Evolutionary conservation across 2,797 vertebrate species (phyloP), one percentile per base, ranked within the genome.

Genomic region (Hippocampus kuda): DNA sequence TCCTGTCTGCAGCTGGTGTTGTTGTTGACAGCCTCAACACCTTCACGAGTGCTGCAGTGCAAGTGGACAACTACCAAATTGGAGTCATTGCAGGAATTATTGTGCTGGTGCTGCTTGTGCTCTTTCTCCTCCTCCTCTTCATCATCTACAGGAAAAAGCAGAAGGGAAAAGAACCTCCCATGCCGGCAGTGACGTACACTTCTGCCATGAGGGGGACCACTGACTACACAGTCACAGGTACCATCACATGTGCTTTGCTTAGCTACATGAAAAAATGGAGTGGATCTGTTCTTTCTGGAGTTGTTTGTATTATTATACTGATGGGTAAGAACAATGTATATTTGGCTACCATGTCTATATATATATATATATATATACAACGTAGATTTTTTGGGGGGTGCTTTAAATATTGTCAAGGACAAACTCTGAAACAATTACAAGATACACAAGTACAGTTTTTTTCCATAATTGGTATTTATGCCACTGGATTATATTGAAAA

Each of bases 61-160:
- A 94, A 1, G 90, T 93, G 15, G 93, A 97, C 74, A 93, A 94
- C 48, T 95, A 98, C 83, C 95, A 97, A 90, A 95, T 97, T 4
- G 94, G 95, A 24, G 94, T 92, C 72, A 94, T 98, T 3, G 88
- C 92, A 0, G 97, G 96, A 71, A 95, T 99, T 85, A 89, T 95
- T 34, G 82, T 97, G 77, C 91, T 99, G 65, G 91, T 98, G 44
- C 85, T 98, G 15, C 89, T 97, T 67, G 91, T 97, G 67, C 90
- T 99, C 74, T 93, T 95, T 79, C 90, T 98, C 67, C 87, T 98
- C 66, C 91, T 93, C 1, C 86, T 99, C 71, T 95, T 99, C 87
- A 82, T 98, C 78, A 88, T 98, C 85, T 97, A 96, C 79, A 90
- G 92, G 79, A 94, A 94, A 44, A 98, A 94, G 80, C 94, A 96